Evolutionary conservation across 2,888 invertebrate genomes (phyloP).

Genomic region (Peribatodes rhomboidaria): DNA sequence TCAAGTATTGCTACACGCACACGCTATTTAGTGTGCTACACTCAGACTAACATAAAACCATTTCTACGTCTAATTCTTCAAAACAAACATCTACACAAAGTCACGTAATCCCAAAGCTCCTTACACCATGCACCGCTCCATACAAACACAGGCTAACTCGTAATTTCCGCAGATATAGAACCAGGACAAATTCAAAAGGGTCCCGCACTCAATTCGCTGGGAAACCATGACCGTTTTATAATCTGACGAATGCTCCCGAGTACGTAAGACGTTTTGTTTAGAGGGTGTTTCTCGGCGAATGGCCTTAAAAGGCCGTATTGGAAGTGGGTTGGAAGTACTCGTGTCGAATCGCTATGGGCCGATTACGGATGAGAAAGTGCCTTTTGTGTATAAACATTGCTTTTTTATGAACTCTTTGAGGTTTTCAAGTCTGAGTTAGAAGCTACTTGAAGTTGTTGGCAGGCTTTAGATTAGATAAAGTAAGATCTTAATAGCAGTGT

Average conservation of each 20-base stretch:
- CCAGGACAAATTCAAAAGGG: constrained; percentile 41
- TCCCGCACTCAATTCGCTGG: constrained; percentile 40
- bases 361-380: constrained; percentile 57
- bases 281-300: constrained; percentile 43
- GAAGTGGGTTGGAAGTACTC: constrained; percentile 51
- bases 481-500: neutral
- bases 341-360: constrained; percentile 57
- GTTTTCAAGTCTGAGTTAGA: constrained; percentile 28
- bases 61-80: too few species aligned
- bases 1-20: too few species aligned
- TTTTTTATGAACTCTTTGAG: constrained; percentile 38
- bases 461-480: neutral
- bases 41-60: too few species aligned
- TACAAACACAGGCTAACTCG: constrained; percentile 27
- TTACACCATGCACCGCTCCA: neutral
- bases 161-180: constrained; percentile 41
- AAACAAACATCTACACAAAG: too few species aligned
- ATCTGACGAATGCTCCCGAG: constrained; percentile 45
- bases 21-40: too few species aligned
- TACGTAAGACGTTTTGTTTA: constrained; percentile 48
- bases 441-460: neutral
- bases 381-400: constrained; percentile 53
- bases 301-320: constrained; percentile 52
- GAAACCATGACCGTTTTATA: constrained; percentile 47
- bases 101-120: neutral